Base-by-base conservation (phyloP, 2,888 invertebrate genomes). In the Metellina segmentata region DNA sequence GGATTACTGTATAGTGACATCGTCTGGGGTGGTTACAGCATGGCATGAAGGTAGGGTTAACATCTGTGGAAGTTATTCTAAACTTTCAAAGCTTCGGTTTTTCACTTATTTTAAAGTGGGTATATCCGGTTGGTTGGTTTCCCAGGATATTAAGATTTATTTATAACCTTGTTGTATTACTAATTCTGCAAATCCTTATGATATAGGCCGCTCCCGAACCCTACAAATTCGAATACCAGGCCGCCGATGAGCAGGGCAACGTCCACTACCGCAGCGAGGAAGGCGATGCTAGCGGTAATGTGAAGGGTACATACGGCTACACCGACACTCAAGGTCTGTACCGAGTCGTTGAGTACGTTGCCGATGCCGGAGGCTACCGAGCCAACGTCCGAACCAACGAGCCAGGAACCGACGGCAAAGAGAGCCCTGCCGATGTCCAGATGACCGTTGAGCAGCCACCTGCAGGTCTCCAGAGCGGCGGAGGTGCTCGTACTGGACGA, bases 331-430 rank as follows among this genome's bases (percentile, higher is more conserved):
- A 92, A 13, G 92, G 92, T 2, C 74, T 92, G 13, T 92, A 85
- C 85, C 49, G 92, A 34, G 81, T 89, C 13, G 92, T 92, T 69
- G 89, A 92, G 16, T 92, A 92, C 61, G 85, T 85, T 13, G 92
- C 92, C 49, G 92, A 85, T 52, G 89, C 85, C 7, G 71, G 77
- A 34, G 92, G 92, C 70, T 92, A 85, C 92, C 70, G 85, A 20
- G 92, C 92, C 77, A 89, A 89, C 77, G 70, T 92, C 71, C 71
- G 79, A n/a, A 92, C 89, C 48, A 92, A 92, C 71, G 92, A 92
- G 53, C 77, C 77, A 7, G 77, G 77, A 48, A 81, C 81, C n/a
- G 91, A 91, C 13, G 91, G 88, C 7, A 89, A 91, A 7, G 91
- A 91, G 48, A 91, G 88, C 13, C 91, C 91, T 0, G 88, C 91